Base-by-base conservation (phyloP, 2,113 vertebrate species). In the Charadrius vociferus region DNA sequence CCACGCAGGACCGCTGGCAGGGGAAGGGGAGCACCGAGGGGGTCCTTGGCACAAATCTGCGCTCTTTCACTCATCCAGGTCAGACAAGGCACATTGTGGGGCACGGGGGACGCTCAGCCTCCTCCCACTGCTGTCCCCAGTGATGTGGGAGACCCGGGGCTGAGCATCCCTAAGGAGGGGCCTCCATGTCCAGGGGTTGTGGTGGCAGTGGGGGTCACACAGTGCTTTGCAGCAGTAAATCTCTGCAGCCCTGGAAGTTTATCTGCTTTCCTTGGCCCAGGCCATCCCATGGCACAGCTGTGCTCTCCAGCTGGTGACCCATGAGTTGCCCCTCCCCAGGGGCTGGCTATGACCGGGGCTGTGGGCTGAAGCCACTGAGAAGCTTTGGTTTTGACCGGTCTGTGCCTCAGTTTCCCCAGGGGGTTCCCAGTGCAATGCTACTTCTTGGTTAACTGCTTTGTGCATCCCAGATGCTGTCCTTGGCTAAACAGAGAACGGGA, bases 331-430 rank as follows among this genome's bases (percentile, higher is more conserved):
- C 27, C 41, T 66, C 4, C 56, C 39, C 27, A 13, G 52, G 32
- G 19, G 18, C 55, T 34, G 49, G 6, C 43, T 36, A 3, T 5
- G 41, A 10, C 26, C 15, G 50, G 47, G 11, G 18, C 65, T 47
- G 56, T 5, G 65, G 24, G 34, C 18, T 29, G 86, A 23, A 59
- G 47, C 50, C 6, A 1, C 39, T 34, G 58, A 39, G 47, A 11
- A 86, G 45, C 15, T 34, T 45, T 30, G 37, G 7, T 62, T 88
- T 66, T 12, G 19, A 30, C 22, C 45, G 12, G 8, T 6, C 43
- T 1, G 7, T 87, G 83, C 83, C 88, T 91, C 91, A 56, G 86
- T 96, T 96, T 95, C 72, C 80, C 72, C 43, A 17, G 7, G 22
- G 20, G 1, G 8, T 71, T 72, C 43, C 39, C 77, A 49, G 22